Percentiles rank a stretch among this genome's conserved stretches.
These are phyloP conservation scores for Latrodectus elegans DNA, from an alignment of 2,888 invertebrate genomes.

Conservation along the genomic window DNA sequence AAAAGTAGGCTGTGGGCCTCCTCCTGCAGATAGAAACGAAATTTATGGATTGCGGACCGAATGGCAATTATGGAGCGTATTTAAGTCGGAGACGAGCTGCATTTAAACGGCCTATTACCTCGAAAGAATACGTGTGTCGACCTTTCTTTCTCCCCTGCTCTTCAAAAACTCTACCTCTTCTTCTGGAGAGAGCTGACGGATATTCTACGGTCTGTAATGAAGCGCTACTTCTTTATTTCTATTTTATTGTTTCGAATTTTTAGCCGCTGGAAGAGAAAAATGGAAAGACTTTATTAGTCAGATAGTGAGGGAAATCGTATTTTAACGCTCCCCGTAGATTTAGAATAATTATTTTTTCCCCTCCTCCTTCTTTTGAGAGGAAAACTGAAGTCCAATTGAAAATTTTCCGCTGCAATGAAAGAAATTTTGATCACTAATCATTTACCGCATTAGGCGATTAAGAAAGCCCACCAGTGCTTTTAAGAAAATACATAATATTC, in stretches of 20 bases:
- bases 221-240: conserved; percentile 49
- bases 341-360: conserved; percentile 44
- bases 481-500: conserved; percentile 36
- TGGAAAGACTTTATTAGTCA: conserved; percentile 47
- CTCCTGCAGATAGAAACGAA: conserved; percentile 55
- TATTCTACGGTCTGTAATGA: conserved; percentile 27
- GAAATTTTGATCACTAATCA: conserved; percentile 40
- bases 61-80: conserved; percentile 64
- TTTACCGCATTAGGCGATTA: conserved; percentile 46
- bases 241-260: conserved; percentile 52
- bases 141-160: conserved; percentile 14
- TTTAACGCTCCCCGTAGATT: conserved; percentile 44
- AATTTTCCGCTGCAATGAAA: conserved; percentile 5
- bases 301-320: conserved; percentile 9
- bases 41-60: conserved; percentile 65
- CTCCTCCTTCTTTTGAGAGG: conserved; percentile 14
- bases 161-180: conserved; percentile 5
- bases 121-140: conserved; percentile 29
- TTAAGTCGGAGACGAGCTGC: conserved; percentile 63
- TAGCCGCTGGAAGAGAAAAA: conserved; percentile 43
- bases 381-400: conserved; percentile 5
- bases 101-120: conserved; percentile 69
- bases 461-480: conserved; percentile 28
- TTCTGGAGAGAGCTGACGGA: not conserved
- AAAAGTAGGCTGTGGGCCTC: conserved; percentile 39